Evolutionary conservation across 2,888 invertebrate species (phyloP), one percentile per base, ranked within the genome.

Genomic region (Zygogramma bicolorata): DNA sequence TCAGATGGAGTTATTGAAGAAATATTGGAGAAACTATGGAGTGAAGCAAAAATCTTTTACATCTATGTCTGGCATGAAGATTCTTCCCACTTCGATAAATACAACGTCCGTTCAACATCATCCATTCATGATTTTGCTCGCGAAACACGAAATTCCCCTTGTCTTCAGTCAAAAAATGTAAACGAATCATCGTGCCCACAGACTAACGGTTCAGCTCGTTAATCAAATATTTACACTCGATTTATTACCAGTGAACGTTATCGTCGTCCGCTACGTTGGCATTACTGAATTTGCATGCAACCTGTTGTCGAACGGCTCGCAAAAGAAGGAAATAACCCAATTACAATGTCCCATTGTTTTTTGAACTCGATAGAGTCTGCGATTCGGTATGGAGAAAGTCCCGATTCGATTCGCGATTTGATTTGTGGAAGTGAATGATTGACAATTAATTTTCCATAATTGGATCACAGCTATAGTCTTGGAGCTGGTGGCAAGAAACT

Each of bases 191-290:
- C 40, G 34, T 1, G 2, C 29, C 25, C 27, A 18, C 40, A 15
- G 42, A 13, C 40, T 38, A 40, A 5, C 61, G 27, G n/a, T 10
- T 0, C 18, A 62, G 42, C 27, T 62, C 42, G n/a, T 42, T 42
- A 62, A 40, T 62, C 62, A 62, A 62, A 42, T 62, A 62, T 62
- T 62, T 42, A 42, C 42, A 25, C 62, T 62, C 27, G 25, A 25
- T 22, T 42, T 25, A 27, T 61, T 61, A 25, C 22, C n/a, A 13
- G n/a, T n/a, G n/a, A n/a, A 13, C 10, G 3, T 25, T 13, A 4
- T 22, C n/a, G 53, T 53, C 25, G 53, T 25, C 25, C 1, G 25
- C 7, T 8, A 25, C 25, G 22, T 53, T 53, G 22, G 25, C 25
- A 8, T 2, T 0, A n/a, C 25, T 6, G 27, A 53, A 27, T 53